Base-by-base conservation (phyloP, 2,888 invertebrate species). In the Drosophila birchii region DNA sequence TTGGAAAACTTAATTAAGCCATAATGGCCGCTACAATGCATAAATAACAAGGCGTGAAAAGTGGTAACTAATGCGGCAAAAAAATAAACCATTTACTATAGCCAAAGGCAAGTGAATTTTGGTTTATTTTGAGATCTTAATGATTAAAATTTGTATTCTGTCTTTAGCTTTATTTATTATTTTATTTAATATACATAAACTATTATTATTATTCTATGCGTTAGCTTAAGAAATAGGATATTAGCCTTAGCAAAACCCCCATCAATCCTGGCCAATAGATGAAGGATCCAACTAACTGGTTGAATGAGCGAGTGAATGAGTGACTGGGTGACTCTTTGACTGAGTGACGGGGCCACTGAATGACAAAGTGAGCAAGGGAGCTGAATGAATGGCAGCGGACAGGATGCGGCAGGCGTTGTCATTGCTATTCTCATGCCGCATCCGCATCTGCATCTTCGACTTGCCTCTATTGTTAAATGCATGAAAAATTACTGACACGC, bases 401-500 rank as follows among this genome's bases (percentile, higher is more conserved):
- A 41, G 67, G 39, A 67, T 54, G 68, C 34, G 54, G 68, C 64
- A 49, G 49, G 54, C 38, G 38, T 20, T 70, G 60, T 55, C 71
- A 55, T 45, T 51, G 60, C 41, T 55, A 66, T 34, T 38, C 14
- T 45, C 34, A 34, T 3, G 12, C 32, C 9, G 32, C 32, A 32
- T 32, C 2, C 9, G 32, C 32, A 26, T 29, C 29, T 2, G 32
- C 51, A 61, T 49, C 45, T 59, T 57, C 49, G 44, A 47, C 41
- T 8, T 47, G 8, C 66, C 72, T 71, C 88, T 63, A 86, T 84
- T 84, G 84, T 84, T 88, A 83, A 88, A 76, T 86, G 88, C 77
- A 86, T 84, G 87, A 84, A 84, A 84, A 88, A 84, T 84, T 77
- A 86, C 84, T 75, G 69, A 76, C 78, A 76, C 72, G 34, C 20